phyloP scores from a whole-genome alignment of 2,113 vertebrate species.

The Pachypanchax playfairii region DNA sequence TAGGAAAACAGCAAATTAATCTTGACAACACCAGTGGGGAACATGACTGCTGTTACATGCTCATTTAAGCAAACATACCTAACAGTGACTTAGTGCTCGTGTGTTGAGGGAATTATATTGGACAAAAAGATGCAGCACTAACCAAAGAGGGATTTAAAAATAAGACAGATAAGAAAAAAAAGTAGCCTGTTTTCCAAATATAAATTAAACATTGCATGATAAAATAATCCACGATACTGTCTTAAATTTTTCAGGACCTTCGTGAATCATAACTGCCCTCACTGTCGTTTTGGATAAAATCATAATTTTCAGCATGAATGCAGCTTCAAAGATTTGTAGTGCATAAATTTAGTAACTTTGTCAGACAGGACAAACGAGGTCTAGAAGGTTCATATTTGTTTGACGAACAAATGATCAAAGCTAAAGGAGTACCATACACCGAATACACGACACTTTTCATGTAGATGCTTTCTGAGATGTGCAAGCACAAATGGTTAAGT shows the following conservation, averaged over 20 bases:
- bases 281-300: slow-evolving; percentile 52
- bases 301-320: slow-evolving; percentile 37
- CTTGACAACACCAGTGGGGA: slow-evolving; percentile 64
- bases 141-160: slow-evolving; percentile 2
- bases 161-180: slow-evolving; percentile 1
- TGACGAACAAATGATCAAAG: slow-evolving; percentile 24
- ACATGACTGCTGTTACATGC: slow-evolving; percentile 63
- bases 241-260: slow-evolving; percentile 53
- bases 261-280: slow-evolving; percentile 26
- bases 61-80: slow-evolving; percentile 62
- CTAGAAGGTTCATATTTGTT: slow-evolving; percentile 24
- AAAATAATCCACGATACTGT: slow-evolving; percentile 28
- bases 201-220: slow-evolving; percentile 43
- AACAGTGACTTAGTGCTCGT: slow-evolving; percentile 20
- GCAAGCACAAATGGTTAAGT: slow-evolving; percentile 10
- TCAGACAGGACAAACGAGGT: slow-evolving; percentile 14
- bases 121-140: slow-evolving; percentile 21
- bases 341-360: slow-evolving; percentile 24
- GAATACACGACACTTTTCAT: slow-evolving; percentile 14
- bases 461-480: slow-evolving; percentile 10
- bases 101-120: slow-evolving; percentile 19
- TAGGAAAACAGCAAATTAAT: slow-evolving; percentile 79
- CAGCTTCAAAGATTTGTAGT: slow-evolving; percentile 34
- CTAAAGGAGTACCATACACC: not conserved
- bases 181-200: slow-evolving; percentile 20